Percentiles rank a stretch among this genome's conserved stretches.
Evolutionary conservation across 2,113 vertebrate species (phyloP).

Genomic region (Petroica traversi): DNA sequence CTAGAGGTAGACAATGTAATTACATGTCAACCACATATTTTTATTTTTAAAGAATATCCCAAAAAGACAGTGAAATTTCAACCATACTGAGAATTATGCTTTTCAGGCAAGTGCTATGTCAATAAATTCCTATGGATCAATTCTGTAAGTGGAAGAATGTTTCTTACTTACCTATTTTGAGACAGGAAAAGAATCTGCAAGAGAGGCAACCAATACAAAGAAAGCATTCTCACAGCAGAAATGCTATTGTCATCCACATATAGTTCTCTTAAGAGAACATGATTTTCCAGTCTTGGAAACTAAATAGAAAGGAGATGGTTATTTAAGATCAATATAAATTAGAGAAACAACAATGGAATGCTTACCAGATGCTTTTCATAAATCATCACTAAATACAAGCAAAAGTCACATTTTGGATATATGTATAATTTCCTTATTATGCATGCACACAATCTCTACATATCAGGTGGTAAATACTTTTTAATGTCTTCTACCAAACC

Average conservation of each 20-base stretch:
- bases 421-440: neutral
- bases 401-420: neutral
- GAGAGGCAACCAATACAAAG: constrained; percentile 87
- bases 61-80: neutral
- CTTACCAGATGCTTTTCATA: constrained; percentile 14
- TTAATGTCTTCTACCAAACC: neutral
- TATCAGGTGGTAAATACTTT: neutral
- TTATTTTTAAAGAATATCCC: neutral
- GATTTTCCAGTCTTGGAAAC: constrained; percentile 85
- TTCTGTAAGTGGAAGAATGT: neutral
- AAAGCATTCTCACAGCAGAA: constrained; percentile 73
- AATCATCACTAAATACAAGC: neutral
- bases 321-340: neutral
- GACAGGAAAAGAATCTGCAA: constrained; percentile 81
- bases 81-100: neutral
- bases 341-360: neutral
- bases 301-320: constrained; percentile 57
- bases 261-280: constrained; percentile 89
- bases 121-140: neutral
- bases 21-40: neutral
- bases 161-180: constrained; percentile 84
- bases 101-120: neutral
- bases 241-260: constrained; percentile 90
- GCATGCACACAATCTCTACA: neutral
- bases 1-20: neutral